phyloP scores from a whole-genome alignment of 1,140 invertebrate species.

The Lethocerus indicus region DNA sequence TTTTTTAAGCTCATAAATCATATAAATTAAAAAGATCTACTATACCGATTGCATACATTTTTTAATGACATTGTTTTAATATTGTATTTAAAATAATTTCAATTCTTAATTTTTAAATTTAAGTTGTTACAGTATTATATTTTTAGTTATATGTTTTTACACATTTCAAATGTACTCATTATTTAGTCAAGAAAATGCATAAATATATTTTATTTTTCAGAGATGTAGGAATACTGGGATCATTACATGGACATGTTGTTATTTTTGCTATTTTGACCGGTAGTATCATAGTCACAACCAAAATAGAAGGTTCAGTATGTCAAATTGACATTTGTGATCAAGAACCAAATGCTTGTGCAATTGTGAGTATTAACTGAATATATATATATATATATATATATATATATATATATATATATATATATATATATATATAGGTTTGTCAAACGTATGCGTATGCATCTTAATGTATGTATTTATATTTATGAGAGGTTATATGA shows the following conservation, averaged over 20 bases:
- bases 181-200: neutral
- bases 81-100: neutral
- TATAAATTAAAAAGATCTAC: neutral
- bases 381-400: neutral
- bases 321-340: neutral
- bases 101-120: no score
- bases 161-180: neutral
- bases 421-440: neutral
- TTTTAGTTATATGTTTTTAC: no score
- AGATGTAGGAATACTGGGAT: conserved; percentile 2
- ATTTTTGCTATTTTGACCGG: neutral
- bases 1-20: neutral
- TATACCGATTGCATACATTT: neutral
- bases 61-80: neutral
- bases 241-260: neutral
- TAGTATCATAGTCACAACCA: conserved; percentile 2
- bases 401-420: neutral
- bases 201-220: conserved; percentile 1
- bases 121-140: no score
- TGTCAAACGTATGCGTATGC: neutral
- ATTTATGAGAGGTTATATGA: neutral
- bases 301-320: neutral
- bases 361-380: neutral
- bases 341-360: neutral
- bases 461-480: neutral